Evolutionary conservation across 2,113 vertebrate species (phyloP), one percentile per base, ranked within the genome.

Genomic region (Neolamprologus modestus): DNA sequence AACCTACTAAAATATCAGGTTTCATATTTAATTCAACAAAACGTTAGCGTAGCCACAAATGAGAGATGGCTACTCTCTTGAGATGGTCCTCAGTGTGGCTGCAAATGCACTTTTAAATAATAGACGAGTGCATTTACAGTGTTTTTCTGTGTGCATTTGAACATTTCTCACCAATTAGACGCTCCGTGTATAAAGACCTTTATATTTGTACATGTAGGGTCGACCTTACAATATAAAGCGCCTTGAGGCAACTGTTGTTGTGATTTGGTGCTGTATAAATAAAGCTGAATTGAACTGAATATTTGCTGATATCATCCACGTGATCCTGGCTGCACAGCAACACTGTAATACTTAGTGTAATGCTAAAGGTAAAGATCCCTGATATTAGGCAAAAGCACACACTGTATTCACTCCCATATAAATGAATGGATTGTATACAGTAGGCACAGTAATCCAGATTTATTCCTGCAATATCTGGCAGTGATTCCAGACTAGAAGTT

Each of bases 21-120:
- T 76, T 40, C 33, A 86, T 83, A 12, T 91, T 90, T 84, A 85
- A 88, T 88, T 83, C 37, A 92, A 54, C 63, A 87, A 40, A 88
- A 63, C 33, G 45, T 37, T 40, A 87, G 16, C 45, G 28, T 10
- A 28, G 81, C 14, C 59, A 76, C 47, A 68, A 78, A 86, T 79
- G 76, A 59, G 61, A 84, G 82, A 45, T 24, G 84, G 16, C 10
- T 82, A 19, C 21, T 33, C 76, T 68, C 84, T 84, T 7, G 68
- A 59, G 31, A 42, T 73, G 33, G 26, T 81, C 14, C n/a, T 45
- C 37, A 5, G 24, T 28, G 53, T 11, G 40, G 31, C 61, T 55
- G 28, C 73, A 54, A 21, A 50, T 85, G 59, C 33, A 7, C 80
- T 55, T 31, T 11, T 91, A 24, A 84, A 83, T 85, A 66, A 91